Evolutionary conservation across 2,113 vertebrate species (phyloP), one percentile per base, ranked within the genome.

Genomic region (Cottus gobio): DNA sequence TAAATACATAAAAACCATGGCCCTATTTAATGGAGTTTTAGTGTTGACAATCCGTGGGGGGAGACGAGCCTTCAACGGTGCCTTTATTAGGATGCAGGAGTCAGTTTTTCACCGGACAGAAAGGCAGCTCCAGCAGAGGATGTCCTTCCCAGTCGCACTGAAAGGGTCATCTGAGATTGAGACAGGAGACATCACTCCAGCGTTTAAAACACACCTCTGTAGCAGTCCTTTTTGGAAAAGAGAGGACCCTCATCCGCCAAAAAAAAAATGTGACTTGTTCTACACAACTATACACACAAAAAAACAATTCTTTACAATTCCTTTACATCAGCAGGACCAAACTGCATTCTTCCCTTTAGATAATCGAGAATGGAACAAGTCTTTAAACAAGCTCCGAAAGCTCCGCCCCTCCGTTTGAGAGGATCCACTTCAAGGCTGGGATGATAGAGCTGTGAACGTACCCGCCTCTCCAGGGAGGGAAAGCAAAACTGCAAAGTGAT

Each of bases 291-390:
- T 84, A 89, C 87, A 91, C 73, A 88, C 39, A 42, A 89, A 44
- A 81, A 77, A 60, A 84, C 44, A 57, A 31, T 26, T 73, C 79
- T 82, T 85, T 88, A 93, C 84, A 91, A 78, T 87, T 87, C 74
- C 89, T 93, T 89, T 90, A 92, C 90, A 93, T 94, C 92, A 93
- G 94, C 90, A 93, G 92, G 90, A 90, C 90, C 63, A 3, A 75
- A 90, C 71, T 79, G 74, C 75, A 82, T 52, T 79, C 67, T 91
- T 91, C 90, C 91, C 87, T 92, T 92, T 88, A 85, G 48, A 89
- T 85, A 71, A 68, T 78, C 0, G 6, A 65, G 61, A 87, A 77
- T 48, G 3, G 84, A 85, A 78, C 64, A 70, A 67, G 78, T 85
- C 75, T 90, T 74, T 76, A 42, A 74, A 86, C 79, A 70, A 83